Percentiles rank a stretch among this genome's conserved stretches.
phyloP scores from a whole-genome alignment of 64 coral and sea anemone species.

The Anthopleura sola region DNA sequence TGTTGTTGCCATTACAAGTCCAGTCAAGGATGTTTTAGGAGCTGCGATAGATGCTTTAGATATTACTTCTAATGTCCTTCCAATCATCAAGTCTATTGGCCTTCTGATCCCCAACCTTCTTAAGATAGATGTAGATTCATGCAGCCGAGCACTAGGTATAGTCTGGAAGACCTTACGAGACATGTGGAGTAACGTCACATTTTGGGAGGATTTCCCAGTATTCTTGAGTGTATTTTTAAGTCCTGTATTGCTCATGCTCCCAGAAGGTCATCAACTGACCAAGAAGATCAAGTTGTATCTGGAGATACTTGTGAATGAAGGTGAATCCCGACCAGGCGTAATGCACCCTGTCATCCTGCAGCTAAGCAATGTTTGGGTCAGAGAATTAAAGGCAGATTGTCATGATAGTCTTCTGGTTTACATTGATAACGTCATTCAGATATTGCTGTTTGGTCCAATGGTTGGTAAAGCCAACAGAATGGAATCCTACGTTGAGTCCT shows the following conservation, averaged over 20 bases:
- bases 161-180: constrained; percentile 69
- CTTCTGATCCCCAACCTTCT: constrained; percentile 57
- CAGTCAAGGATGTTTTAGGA: constrained; percentile 30
- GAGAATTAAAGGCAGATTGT: constrained; percentile 1
- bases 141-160: constrained; percentile 45
- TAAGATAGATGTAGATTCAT: constrained; percentile 14
- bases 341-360: constrained; percentile 69
- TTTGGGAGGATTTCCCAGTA: constrained; percentile 61
- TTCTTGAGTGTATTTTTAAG: constrained; percentile 57
- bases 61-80: constrained; percentile 34
- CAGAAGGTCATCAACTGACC: constrained; percentile 51
- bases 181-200: constrained; percentile 41
- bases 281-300: constrained; percentile 59
- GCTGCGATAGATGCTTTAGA: constrained; percentile 49
- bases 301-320: constrained; percentile 37
- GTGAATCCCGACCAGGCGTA: constrained; percentile 68
- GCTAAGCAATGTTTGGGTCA: constrained; percentile 64
- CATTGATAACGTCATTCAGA: constrained; percentile 43
- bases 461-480: constrained; percentile 49
- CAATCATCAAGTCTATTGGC: constrained; percentile 53
- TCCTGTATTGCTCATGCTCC: constrained; percentile 56
- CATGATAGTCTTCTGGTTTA: constrained; percentile 26
- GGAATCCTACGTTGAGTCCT: constrained; percentile 43
- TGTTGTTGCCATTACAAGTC: background rate
- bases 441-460: constrained; percentile 59